These are phyloP conservation scores for Leptodactylus fallax DNA, from an alignment of 2,797 vertebrate genomes.

Conservation along the genomic window DNA sequence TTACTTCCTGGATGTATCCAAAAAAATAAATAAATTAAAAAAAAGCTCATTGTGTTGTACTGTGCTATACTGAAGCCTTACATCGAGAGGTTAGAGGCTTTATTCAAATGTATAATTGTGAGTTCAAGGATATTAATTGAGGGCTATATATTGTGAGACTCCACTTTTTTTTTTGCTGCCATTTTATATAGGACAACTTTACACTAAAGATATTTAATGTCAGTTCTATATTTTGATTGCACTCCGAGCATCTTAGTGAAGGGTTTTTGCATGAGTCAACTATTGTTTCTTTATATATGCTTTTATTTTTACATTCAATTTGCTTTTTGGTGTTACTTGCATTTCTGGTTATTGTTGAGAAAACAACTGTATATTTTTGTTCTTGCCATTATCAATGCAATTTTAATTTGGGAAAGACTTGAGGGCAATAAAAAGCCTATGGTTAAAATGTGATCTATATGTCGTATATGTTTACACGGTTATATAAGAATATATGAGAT, in stretches of 20 bases:
- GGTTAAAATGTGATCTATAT: conserved; percentile 19
- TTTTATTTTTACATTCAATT: conserved; percentile 37
- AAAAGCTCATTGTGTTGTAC: no score
- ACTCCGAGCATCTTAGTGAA: not conserved
- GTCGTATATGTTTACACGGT: not conserved
- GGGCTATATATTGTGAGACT: not conserved
- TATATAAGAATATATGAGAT: no score
- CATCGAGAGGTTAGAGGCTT: not conserved
- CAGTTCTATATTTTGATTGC: not conserved
- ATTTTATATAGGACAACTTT: not conserved
- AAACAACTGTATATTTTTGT: conserved; percentile 47
- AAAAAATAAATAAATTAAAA: no score
- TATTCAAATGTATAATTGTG: not conserved
- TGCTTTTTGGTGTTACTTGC: conserved; percentile 55
- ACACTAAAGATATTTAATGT: not conserved
- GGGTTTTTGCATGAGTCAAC: conserved; percentile 13
- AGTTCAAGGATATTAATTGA: not conserved
- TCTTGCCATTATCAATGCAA: conserved; percentile 63
- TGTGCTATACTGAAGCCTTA: no score
- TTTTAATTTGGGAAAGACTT: conserved; percentile 54
- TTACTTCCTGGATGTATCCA: not conserved
- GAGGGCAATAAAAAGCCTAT: conserved; percentile 61
- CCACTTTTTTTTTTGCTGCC: not conserved
- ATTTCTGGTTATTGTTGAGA: conserved; percentile 41
- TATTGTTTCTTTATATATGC: not conserved